phyloP scores from a whole-genome alignment of 2,113 vertebrate genomes.

The Apaloderma vittatum region DNA sequence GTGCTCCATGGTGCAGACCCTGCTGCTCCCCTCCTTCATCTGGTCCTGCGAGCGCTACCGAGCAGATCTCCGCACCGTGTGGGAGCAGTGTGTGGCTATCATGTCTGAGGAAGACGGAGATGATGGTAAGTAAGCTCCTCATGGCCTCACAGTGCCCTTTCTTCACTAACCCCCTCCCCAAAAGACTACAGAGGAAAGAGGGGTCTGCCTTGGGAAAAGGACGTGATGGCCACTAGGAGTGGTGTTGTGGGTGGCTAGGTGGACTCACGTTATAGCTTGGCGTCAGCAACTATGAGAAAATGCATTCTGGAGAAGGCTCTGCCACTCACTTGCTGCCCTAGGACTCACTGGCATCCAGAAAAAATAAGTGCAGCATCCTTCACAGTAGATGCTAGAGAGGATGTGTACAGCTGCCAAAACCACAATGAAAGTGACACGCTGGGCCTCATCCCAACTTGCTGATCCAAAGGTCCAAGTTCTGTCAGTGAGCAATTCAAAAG shows the following conservation, averaged over 20 bases:
- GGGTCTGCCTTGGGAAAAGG: background rate
- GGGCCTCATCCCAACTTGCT: background rate
- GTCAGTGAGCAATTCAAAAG: background rate
- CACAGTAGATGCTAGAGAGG: background rate
- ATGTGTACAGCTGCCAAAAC: background rate
- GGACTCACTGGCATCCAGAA: background rate
- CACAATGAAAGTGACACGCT: background rate
- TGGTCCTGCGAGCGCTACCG: slow-evolving; percentile 87
- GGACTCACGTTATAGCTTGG: background rate
- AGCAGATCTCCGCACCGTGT: slow-evolving; percentile 84
- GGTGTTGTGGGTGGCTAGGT: background rate
- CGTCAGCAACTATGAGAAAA: background rate
- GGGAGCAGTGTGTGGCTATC: slow-evolving; percentile 87
- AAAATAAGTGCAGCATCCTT: background rate
- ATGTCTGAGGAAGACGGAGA: slow-evolving; percentile 85
- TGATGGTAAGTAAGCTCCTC: slow-evolving; percentile 82
- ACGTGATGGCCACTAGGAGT: background rate
- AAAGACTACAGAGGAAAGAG: background rate
- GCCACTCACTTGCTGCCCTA: background rate
- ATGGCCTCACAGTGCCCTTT: background rate
- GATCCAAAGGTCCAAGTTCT: background rate
- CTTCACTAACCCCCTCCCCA: background rate
- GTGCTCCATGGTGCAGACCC: slow-evolving; percentile 87
- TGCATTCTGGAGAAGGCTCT: slow-evolving; percentile 3
- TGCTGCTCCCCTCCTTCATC: slow-evolving; percentile 86